These are phyloP conservation scores for Congeria kusceri DNA, from an alignment of 2,888 invertebrate genomes.

Conservation along the genomic window DNA sequence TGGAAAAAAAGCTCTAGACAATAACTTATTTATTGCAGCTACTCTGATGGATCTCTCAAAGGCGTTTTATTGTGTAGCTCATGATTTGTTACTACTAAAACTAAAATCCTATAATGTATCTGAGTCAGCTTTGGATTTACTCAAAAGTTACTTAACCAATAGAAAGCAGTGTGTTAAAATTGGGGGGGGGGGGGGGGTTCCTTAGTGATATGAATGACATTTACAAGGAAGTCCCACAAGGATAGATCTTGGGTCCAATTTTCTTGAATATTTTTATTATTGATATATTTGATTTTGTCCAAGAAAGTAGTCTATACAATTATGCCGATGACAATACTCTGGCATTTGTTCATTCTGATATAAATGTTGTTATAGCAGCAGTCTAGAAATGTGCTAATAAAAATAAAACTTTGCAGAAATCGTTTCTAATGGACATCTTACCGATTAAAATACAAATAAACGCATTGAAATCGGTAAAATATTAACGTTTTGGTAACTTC, in stretches of 20 bases:
- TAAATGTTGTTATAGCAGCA: not conserved
- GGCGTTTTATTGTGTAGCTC: constrained; percentile 6
- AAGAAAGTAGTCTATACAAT: not conserved
- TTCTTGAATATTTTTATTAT: constrained; percentile 25
- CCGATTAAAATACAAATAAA: too few relatives aligned
- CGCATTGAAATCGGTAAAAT: too few relatives aligned
- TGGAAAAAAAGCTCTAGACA: not conserved
- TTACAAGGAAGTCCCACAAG: constrained; percentile 25
- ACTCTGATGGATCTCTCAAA: constrained; percentile 28
- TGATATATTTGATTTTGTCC: constrained; percentile 13
- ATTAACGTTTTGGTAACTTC: too few relatives aligned
- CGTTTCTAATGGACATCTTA: too few relatives aligned
- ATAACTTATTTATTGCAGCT: constrained; percentile 17
- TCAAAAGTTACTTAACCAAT: not conserved
- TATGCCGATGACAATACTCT: constrained; percentile 45
- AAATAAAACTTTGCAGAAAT: too few relatives aligned
- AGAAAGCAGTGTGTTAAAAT: constrained; percentile 35
- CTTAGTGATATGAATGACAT: constrained; percentile 14
- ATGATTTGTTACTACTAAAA: not conserved
- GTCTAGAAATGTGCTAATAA: too few relatives aligned
- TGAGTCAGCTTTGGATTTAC: not conserved
- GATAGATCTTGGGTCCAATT: constrained; percentile 12
- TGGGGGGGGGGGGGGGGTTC: not conserved
- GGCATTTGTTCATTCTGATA: not conserved
- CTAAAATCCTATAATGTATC: not conserved